A percentile compares a stretch with the other conserved stretches of the same genome.
Conservation (phyloP, 2,797 vertebrate species). For the Malurus splendens region DNA sequence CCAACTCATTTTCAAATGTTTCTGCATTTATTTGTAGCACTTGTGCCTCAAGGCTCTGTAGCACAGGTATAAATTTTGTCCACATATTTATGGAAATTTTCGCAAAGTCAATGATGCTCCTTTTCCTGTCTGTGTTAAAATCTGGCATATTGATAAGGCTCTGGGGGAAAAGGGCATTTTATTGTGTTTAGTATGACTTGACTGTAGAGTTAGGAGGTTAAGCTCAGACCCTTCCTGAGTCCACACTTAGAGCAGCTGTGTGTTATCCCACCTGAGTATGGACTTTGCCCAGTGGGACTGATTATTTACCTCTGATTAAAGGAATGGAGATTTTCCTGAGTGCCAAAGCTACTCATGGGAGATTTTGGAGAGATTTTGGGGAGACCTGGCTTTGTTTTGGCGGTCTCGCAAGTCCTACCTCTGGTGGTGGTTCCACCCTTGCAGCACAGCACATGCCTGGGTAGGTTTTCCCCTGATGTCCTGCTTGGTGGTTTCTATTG, state of each 20-base stretch:
- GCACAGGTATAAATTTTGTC: background rate
- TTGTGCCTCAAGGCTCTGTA: background rate
- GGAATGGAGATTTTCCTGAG: background rate
- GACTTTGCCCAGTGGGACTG: background rate
- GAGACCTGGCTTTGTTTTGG: background rate
- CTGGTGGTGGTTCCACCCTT: background rate
- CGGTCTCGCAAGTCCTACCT: background rate
- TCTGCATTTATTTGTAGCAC: background rate
- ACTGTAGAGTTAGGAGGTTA: background rate
- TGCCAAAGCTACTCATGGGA: background rate
- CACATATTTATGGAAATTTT: rapidly evolving
- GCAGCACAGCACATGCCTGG: background rate
- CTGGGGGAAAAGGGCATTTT: background rate
- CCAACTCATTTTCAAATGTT: background rate
- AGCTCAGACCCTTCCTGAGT: background rate
- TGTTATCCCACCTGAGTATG: background rate
- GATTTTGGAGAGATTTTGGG: background rate
- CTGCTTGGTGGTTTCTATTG: background rate
- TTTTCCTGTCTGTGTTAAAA: background rate
- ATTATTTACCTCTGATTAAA: background rate
- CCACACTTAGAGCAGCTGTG: background rate
- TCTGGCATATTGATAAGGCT: background rate
- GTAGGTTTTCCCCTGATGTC: background rate
- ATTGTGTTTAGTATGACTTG: background rate
- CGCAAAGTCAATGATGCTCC: background rate